Evolutionary conservation across 2,888 invertebrate species (phyloP).

Genomic region (Quadroppia sp.): DNA sequence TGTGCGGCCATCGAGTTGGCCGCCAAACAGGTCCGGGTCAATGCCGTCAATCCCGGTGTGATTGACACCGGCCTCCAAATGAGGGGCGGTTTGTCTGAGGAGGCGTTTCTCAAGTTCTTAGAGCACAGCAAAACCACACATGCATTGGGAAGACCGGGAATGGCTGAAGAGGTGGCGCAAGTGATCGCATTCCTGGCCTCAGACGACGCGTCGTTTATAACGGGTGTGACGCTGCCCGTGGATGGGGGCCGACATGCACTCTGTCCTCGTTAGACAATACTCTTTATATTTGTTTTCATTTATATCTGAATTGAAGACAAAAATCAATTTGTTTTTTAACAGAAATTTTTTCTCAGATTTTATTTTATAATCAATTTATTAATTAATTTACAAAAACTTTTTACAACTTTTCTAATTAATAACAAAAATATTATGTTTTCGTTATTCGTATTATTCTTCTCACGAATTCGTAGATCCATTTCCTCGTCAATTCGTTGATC

Average conservation of each 20-base stretch:
- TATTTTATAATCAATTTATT: too few relatives aligned
- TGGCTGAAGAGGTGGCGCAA: slow-evolving; percentile 35
- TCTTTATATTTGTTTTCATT: too few relatives aligned
- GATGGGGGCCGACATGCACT: slow-evolving; percentile 24
- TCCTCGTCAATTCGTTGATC: too few relatives aligned
- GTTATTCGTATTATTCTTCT: too few relatives aligned
- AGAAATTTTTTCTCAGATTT: too few relatives aligned
- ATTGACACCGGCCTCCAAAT: slow-evolving; percentile 81
- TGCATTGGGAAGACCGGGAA: slow-evolving; percentile 17
- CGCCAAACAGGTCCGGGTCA: slow-evolving; percentile 54
- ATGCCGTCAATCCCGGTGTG: slow-evolving; percentile 72
- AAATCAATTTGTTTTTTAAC: too few relatives aligned
- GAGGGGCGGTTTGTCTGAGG: slow-evolving; percentile 75
- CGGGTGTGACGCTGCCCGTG: slow-evolving; percentile 8
- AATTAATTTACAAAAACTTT: too few relatives aligned
- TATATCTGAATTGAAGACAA: too few relatives aligned
- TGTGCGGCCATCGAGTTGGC: slow-evolving; percentile 71
- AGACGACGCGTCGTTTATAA: slow-evolving; percentile 35
- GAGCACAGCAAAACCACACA: slow-evolving; percentile 53
- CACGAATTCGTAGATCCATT: too few relatives aligned
- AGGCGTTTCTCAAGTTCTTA: slow-evolving; percentile 64
- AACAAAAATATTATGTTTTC: too few relatives aligned
- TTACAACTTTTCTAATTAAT: too few relatives aligned
- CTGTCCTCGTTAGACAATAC: neutral
- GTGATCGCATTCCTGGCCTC: slow-evolving; percentile 30